Conservation (phyloP, 1,140 invertebrate genomes). For the Cydia pomonella region DNA sequence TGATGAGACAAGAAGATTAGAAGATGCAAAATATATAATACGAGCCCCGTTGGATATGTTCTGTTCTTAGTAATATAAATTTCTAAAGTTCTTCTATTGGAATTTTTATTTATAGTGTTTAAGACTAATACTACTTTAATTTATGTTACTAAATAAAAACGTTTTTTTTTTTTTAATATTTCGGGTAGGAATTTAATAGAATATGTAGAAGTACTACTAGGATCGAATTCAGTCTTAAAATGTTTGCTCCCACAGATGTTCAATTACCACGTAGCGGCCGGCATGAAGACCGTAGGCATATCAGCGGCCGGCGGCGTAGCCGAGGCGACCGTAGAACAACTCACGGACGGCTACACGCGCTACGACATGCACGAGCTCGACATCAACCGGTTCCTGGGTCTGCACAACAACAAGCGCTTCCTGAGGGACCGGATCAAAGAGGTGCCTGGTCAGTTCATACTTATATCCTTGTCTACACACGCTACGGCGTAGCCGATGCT, state of each 20-base stretch:
- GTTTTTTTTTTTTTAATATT: too few relatives aligned
- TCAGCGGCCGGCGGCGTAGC: slow-evolving; percentile 97
- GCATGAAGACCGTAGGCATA: slow-evolving; percentile 97
- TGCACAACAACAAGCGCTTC: slow-evolving; percentile 98
- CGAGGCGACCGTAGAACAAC: slow-evolving; percentile 92
- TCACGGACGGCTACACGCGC: slow-evolving; percentile 82
- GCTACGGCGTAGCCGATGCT: slow-evolving; percentile 83
- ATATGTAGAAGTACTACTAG: too few relatives aligned
- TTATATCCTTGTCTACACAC: too few relatives aligned
- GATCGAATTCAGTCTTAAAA: too few relatives aligned
- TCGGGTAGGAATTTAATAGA: too few relatives aligned
- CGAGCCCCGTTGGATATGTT: too few relatives aligned
- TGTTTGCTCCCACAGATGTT: slow-evolving; percentile 82
- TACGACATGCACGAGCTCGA: slow-evolving; percentile 95
- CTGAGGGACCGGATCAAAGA: slow-evolving; percentile 95
- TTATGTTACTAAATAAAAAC: too few relatives aligned
- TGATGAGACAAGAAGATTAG: neutral
- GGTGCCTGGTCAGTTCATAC: slow-evolving; percentile 87
- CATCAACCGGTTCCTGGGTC: slow-evolving; percentile 94
- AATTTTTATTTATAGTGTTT: too few relatives aligned
- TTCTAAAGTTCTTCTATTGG: too few relatives aligned
- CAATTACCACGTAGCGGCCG: slow-evolving; percentile 97
- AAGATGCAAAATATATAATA: neutral
- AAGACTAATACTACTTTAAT: too few relatives aligned
- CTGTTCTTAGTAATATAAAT: too few relatives aligned